Percentiles rank a stretch among this genome's conserved stretches.
phyloP scores from a whole-genome alignment of 2,888 invertebrate genomes.

The Amiota mariae region DNA sequence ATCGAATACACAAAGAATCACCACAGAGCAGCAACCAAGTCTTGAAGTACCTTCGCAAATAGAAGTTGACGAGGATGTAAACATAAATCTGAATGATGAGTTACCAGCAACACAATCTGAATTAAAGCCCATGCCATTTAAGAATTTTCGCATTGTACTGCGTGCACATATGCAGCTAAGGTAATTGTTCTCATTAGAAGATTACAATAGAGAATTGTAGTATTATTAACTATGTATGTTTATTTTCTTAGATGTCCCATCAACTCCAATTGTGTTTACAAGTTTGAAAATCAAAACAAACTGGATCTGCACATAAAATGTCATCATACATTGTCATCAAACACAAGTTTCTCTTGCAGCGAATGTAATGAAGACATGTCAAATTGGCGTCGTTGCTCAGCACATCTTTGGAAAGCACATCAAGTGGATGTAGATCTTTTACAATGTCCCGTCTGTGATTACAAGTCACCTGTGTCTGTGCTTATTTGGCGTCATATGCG shows the following conservation, averaged over 20 bases:
- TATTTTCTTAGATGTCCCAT: constrained; percentile 74
- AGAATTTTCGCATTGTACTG: constrained; percentile 67
- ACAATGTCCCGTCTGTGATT: constrained; percentile 77
- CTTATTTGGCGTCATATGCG: constrained; percentile 79
- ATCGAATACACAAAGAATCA: background rate
- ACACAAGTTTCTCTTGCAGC: constrained; percentile 74
- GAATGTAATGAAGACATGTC: constrained; percentile 75
- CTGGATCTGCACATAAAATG: constrained; percentile 75
- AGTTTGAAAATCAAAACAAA: constrained; percentile 74
- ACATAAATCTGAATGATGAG: background rate
- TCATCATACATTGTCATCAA: constrained; percentile 67
- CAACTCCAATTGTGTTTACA: constrained; percentile 75
- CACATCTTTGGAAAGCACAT: constrained; percentile 82
- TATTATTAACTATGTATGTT: background rate
- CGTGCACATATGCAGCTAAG: constrained; percentile 55
- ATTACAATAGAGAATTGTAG: background rate
- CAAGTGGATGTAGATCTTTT: constrained; percentile 77
- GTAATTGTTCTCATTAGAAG: constrained; percentile 44
- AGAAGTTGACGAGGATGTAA: background rate
- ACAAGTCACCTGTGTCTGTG: constrained; percentile 76
- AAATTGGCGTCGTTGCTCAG: constrained; percentile 80
- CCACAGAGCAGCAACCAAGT: constrained; percentile 5
- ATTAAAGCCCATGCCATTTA: constrained; percentile 68
- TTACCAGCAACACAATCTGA: constrained; percentile 37
- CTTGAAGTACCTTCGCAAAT: background rate